Base-by-base conservation (phyloP, 1,140 invertebrate species). In the Condylostylus longicornis region DNA sequence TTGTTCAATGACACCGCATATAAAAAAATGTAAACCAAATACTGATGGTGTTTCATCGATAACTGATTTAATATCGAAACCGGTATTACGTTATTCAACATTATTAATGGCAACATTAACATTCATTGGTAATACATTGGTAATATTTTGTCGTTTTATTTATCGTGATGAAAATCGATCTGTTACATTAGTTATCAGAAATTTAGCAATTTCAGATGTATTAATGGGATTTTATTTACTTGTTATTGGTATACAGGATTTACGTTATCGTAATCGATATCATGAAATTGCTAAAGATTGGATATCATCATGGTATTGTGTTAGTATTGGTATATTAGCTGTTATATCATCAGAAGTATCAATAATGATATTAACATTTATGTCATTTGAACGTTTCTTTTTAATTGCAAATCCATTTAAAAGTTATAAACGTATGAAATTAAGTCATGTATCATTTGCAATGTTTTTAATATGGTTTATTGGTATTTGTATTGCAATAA, bases 141-240 rank as follows among this genome's bases (percentile, higher is more conserved):
- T 85, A 1, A 51, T 85, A 12, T 74, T 71, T 57, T 74, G 75
- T 35, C 64, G 82, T 45, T 68, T 74, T 35, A 63, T 71, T 1
- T 66, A 70, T 10, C 67, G 65, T 15, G 68, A 72, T 43, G 70
- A 74, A 45, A 75, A 74, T 47, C 62, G 64, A 30, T 64, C 69
- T 1, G 54, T 76, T 0, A 74, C 70, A 30, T 64, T 75, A 34
- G 62, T 82, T 20, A 77, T 85, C 38, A 69, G 71, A 30, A 83
- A 83, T 58, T 61, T 85, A 23, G 77, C 81, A 31, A 66, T 75
- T n/a, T 74, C 82, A 5, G 82, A 87, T 58, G 65, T 82, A 44
- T 54, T 85, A 13, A 84, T 85, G 77, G 82, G 80, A 1, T 52
- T 84, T 30, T 86, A 86, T 57, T 62, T 86, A 37, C 50, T 80